phyloP scores from a whole-genome alignment of 2,888 invertebrate species.

The Biston stratarius region DNA sequence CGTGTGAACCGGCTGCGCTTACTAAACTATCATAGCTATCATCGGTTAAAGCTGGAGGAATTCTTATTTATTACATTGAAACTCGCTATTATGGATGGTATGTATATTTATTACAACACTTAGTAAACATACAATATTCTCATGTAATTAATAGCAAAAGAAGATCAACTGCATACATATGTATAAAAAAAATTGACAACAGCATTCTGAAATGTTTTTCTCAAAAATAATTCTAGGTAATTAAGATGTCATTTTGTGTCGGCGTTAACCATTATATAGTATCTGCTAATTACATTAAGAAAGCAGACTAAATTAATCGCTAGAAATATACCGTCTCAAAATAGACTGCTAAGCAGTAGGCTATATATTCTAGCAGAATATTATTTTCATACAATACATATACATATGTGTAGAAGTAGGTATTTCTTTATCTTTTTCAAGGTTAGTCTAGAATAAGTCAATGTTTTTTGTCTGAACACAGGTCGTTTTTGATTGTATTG shows the following conservation, averaged over 20 bases:
- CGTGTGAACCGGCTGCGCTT: too few relatives aligned
- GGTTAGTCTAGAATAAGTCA: conserved; percentile 7
- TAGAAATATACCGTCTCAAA: conserved; percentile 13
- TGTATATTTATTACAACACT: conserved; percentile 60
- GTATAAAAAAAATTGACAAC: neutral
- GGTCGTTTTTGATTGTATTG: conserved; percentile 8
- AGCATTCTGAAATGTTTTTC: neutral
- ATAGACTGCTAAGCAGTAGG: conserved; percentile 61
- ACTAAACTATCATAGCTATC: too few relatives aligned
- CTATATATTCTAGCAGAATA: neutral
- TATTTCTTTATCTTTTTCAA: conserved; percentile 12
- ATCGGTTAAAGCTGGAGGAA: too few relatives aligned
- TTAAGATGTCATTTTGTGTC: neutral
- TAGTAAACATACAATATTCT: conserved; percentile 40
- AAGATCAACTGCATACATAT: conserved; percentile 13
- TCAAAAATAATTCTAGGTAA: neutral
- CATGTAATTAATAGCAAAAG: conserved; percentile 36
- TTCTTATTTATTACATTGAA: conserved; percentile 2
- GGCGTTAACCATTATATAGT: neutral
- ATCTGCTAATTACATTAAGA: neutral
- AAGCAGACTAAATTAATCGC: neutral
- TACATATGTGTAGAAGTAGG: neutral
- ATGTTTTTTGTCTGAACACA: conserved; percentile 6
- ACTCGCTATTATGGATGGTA: conserved; percentile 46
- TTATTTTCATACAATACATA: neutral